Evolutionary conservation across 1,140 invertebrate species (phyloP).

Genomic region (Cyclargus thomasi): DNA sequence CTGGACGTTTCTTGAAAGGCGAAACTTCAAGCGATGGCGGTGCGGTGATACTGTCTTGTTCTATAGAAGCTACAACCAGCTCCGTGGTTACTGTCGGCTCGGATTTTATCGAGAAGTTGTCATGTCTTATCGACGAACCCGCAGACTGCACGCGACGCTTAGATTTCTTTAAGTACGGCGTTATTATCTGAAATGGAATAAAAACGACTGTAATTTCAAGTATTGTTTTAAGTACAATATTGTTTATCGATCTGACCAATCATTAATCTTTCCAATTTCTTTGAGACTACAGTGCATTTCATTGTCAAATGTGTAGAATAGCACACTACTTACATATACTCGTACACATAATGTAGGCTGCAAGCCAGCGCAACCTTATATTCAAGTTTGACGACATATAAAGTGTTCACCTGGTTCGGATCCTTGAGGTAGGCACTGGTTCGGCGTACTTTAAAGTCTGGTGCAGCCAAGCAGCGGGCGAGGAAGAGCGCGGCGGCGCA

Average conservation of each 20-base stretch:
- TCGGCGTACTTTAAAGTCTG: constrained; percentile 47
- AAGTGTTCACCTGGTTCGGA: constrained; percentile 51
- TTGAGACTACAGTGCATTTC: too few species aligned
- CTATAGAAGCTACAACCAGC: constrained; percentile 53
- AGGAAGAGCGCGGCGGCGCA: constrained; percentile 50
- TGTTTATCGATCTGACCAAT: too few species aligned
- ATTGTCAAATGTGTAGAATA: too few species aligned
- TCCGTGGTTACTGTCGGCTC: constrained; percentile 58
- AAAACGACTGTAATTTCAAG: too few species aligned
- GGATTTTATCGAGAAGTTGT: constrained; percentile 45
- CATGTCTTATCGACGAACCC: constrained; percentile 42
- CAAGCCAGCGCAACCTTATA: too few species aligned
- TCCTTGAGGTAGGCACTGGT: constrained; percentile 48
- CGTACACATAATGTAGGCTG: too few species aligned
- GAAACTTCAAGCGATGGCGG: constrained; percentile 46
- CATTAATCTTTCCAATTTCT: too few species aligned
- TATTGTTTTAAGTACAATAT: too few species aligned
- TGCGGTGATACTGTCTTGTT: constrained; percentile 47
- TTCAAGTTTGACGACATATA: too few species aligned
- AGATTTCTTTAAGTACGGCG: constrained; percentile 45
- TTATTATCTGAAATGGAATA: constrained; percentile 50
- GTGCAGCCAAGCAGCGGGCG: constrained; percentile 53
- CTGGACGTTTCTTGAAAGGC: constrained; percentile 32
- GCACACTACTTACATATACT: too few species aligned
- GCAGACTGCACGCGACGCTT: constrained; percentile 26